Percentiles rank a stretch among this genome's conserved stretches.
phyloP scores from a whole-genome alignment of 2,888 invertebrate species.

The Apamea sordens region DNA sequence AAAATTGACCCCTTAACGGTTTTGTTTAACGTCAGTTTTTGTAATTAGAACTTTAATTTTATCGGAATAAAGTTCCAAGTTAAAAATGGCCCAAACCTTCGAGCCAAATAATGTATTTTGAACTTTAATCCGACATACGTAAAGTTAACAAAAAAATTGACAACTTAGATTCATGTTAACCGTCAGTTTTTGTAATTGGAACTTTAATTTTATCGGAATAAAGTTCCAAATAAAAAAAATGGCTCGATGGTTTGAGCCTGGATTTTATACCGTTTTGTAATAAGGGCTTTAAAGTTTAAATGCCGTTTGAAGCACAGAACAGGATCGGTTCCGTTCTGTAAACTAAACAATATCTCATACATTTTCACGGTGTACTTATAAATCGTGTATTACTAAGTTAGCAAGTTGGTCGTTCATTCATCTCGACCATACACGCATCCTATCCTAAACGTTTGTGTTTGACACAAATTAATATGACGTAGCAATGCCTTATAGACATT shows the following conservation, averaged over 20 bases:
- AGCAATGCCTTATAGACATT: conserved; percentile 68
- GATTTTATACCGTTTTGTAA: background rate
- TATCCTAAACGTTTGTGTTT: conserved; percentile 72
- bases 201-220: background rate
- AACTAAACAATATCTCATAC: conserved; percentile 33
- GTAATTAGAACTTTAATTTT: background rate
- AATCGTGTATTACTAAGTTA: conserved; percentile 30
- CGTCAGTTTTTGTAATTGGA: background rate
- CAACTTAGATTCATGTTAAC: too few species aligned
- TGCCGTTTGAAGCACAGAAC: conserved; percentile 41
- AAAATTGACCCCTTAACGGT: background rate
- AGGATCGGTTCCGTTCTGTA: conserved; percentile 2
- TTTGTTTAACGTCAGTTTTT: background rate
- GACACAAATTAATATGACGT: conserved; percentile 75
- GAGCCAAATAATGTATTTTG: background rate
- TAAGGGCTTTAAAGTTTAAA: conserved; percentile 26
- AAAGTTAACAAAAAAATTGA: background rate
- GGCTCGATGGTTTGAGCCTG: background rate
- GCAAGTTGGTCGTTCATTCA: conserved; percentile 47
- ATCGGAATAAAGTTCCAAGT: background rate
- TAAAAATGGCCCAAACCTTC: background rate
- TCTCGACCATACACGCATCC: conserved; percentile 54
- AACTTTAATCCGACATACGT: background rate
- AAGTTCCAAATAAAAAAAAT: background rate
- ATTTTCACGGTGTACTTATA: conserved; percentile 48